Evolutionary conservation across 2,113 vertebrate species (phyloP), one percentile per base, ranked within the genome.

Genomic region (Octodon degus): DNA sequence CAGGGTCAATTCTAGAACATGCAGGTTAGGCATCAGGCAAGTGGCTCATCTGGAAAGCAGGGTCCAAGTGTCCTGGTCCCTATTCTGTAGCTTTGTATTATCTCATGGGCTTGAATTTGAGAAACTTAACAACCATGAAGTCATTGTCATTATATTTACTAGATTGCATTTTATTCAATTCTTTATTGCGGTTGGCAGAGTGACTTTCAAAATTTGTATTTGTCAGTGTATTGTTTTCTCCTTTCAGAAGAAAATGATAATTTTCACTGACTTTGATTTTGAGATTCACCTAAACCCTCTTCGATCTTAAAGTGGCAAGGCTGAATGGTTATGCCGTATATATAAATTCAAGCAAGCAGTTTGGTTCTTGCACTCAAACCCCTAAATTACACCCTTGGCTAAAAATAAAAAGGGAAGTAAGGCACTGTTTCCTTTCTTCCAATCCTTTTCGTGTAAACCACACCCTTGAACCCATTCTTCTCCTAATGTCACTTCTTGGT

Each of bases 221-320:
- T 84, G 72, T 86, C 80, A 89, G 76, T 93, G 72, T 86, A 89
- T 63, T 77, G 37, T 92, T 92, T 93, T 76, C 27, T 63, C 17
- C 76, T 94, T 93, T 95, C 72, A 94, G 76, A 95, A 88, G 85
- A 92, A 94, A 93, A 70, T 77, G 37, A 16, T 81, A 65, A 11
- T 81, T 96, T 94, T 92, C 55, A 82, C 30, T 84, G 83, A 86
- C 79, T 94, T 30, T 89, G 30, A 77, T 63, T 91, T 94, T 90
- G 77, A 85, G 80, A 76, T 88, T 91, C 43, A 70, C 40, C 74
- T 77, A 37, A n/a, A 43, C 80, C n/a, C 40, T n/a, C 65, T 91
- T 63, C 85, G 16, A 67, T 67, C 43, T 10, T 81, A 88, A 79
- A 81, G n/a, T 87, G 32, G 47, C 55, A 72, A 24, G 89, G 67